Conservation (phyloP, 2,888 invertebrate species). For the Anodontia alba region DNA sequence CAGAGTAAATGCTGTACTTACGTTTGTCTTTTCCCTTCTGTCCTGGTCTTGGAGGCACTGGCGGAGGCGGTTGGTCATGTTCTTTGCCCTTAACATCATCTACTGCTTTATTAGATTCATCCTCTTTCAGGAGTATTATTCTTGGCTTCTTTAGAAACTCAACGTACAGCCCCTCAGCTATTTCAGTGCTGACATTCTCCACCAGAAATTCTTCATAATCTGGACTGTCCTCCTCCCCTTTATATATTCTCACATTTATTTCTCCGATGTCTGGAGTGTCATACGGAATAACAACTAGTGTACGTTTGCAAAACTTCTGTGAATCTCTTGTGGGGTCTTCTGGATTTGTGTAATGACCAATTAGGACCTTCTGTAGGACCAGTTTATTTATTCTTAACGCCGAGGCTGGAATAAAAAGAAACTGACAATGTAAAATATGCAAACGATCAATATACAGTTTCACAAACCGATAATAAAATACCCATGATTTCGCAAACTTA, state of each 20-base stretch:
- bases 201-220: not conserved
- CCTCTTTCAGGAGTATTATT: not conserved
- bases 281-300: not conserved
- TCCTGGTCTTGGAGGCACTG: not conserved
- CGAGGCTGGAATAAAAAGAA: not conserved
- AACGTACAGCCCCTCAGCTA: conserved; percentile 1
- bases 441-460: too few species aligned
- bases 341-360: not conserved
- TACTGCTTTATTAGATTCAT: not conserved
- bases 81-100: not conserved
- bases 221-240: not conserved
- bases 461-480: too few species aligned
- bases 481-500: too few species aligned
- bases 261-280: not conserved
- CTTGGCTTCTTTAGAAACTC: not conserved
- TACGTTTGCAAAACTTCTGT: not conserved
- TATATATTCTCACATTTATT: not conserved
- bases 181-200: not conserved
- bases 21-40: not conserved
- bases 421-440: not conserved
- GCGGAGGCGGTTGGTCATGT: not conserved
- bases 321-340: not conserved
- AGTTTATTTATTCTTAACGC: not conserved
- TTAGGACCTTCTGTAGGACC: not conserved
- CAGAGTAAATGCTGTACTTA: too few species aligned